A percentile compares a stretch with the other conserved stretches of the same genome.
Evolutionary conservation across 2,113 vertebrate species (phyloP).

Genomic region (human): GRCh38 chr1:52093001-52093500

Average conservation of each 20-base stretch:
- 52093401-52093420: too few relatives aligned
- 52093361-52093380: fast-evolving
- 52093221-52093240: not conserved
- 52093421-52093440: too few relatives aligned
- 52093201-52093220: not conserved
- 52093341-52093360: too few relatives aligned
- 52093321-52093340: too few relatives aligned
- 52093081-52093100: not conserved
- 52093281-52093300: not conserved
- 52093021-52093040: not conserved
- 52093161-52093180: conserved; percentile 6
- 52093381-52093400: too few relatives aligned
- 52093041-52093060: not conserved
- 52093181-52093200: not conserved
- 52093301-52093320: not conserved
- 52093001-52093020: not conserved
- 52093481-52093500: too few relatives aligned
- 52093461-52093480: too few relatives aligned
- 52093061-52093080: not conserved
- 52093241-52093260: not conserved
- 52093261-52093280: not conserved
- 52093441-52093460: too few relatives aligned
- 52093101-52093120: not conserved
- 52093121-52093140: not conserved
- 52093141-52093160: not conserved